phyloP scores from a whole-genome alignment of 2,888 invertebrate species.

The Tillus elongatus region DNA sequence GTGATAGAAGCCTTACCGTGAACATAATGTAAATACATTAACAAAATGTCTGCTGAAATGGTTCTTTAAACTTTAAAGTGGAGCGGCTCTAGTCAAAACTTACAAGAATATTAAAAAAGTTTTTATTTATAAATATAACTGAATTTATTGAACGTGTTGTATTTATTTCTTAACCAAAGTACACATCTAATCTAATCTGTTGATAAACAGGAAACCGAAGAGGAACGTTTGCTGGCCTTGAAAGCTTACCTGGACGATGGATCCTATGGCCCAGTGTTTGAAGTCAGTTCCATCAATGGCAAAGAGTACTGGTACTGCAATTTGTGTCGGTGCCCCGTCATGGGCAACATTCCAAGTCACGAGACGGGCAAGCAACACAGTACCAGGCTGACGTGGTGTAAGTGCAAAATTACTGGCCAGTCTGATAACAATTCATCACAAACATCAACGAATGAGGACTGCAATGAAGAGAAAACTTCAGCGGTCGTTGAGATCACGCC shows the following conservation, averaged over 20 bases:
- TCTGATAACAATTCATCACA: slow-evolving; percentile 4
- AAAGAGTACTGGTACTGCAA: slow-evolving; percentile 38
- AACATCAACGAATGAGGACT: too few relatives aligned
- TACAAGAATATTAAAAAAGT: too few relatives aligned
- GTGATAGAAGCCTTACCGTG: too few relatives aligned
- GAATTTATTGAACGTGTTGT: too few relatives aligned
- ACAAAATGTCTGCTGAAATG: too few relatives aligned
- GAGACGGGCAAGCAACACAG: slow-evolving; percentile 37
- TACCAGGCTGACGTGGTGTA: slow-evolving; percentile 23
- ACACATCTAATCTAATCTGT: too few relatives aligned
- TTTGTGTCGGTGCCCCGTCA: slow-evolving; percentile 38
- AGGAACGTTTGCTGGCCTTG: slow-evolving; percentile 33
- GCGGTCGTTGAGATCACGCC: slow-evolving; percentile 42
- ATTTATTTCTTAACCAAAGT: too few relatives aligned
- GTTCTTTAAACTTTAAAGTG: too few relatives aligned
- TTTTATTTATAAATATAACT: too few relatives aligned
- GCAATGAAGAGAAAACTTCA: too few relatives aligned
- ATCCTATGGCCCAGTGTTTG: slow-evolving; percentile 35
- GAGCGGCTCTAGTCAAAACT: too few relatives aligned
- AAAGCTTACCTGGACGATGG: slow-evolving; percentile 35
- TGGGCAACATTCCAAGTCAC: slow-evolving; percentile 39
- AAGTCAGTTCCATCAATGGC: slow-evolving; percentile 33
- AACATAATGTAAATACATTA: too few relatives aligned
- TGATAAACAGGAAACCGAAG: slow-evolving; percentile 31
- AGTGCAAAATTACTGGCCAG: slow-evolving; percentile 1